Conservation (phyloP, 92 coral and sea anemone genomes). For the Phenganax subtilis region DNA sequence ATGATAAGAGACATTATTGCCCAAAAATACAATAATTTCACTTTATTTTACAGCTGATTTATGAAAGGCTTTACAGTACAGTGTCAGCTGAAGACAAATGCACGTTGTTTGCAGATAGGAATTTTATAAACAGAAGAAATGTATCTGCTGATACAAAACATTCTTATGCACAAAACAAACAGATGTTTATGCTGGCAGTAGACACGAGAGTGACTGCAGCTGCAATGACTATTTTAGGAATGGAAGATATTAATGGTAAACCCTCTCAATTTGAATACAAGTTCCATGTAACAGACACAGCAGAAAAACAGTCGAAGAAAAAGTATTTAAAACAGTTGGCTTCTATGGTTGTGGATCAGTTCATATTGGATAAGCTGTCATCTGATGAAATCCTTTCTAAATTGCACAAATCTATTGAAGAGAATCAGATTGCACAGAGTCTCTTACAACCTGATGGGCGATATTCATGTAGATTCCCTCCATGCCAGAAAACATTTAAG, state of each 20-base stretch:
- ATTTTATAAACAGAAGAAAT: conserved; percentile 43
- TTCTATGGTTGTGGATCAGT: conserved; percentile 5
- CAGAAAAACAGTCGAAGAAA: conserved; percentile 24
- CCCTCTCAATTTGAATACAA: conserved; percentile 15
- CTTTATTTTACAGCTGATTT: conserved; percentile 20
- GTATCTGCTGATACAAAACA: conserved; percentile 40
- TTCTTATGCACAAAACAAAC: conserved; percentile 45
- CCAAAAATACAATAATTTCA: not conserved
- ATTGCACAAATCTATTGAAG: conserved; percentile 22
- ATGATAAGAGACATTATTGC: too few species aligned
- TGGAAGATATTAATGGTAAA: conserved; percentile 15
- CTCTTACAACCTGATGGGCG: conserved; percentile 42
- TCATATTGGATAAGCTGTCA: conserved; percentile 16
- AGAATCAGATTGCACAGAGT: conserved; percentile 3
- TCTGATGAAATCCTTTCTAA: conserved; percentile 5
- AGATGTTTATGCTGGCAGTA: conserved; percentile 42
- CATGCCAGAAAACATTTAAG: conserved; percentile 42
- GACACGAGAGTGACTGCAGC: conserved; percentile 32
- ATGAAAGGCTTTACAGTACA: conserved; percentile 38
- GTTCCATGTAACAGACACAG: not conserved
- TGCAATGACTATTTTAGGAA: conserved; percentile 39
- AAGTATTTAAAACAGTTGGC: conserved; percentile 26
- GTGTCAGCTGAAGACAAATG: conserved; percentile 43
- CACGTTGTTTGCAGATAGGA: conserved; percentile 46
- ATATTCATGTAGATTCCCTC: conserved; percentile 21